Evolutionary conservation across 2,113 vertebrate species (phyloP).

Genomic region (Neogobius melanostomus): DNA sequence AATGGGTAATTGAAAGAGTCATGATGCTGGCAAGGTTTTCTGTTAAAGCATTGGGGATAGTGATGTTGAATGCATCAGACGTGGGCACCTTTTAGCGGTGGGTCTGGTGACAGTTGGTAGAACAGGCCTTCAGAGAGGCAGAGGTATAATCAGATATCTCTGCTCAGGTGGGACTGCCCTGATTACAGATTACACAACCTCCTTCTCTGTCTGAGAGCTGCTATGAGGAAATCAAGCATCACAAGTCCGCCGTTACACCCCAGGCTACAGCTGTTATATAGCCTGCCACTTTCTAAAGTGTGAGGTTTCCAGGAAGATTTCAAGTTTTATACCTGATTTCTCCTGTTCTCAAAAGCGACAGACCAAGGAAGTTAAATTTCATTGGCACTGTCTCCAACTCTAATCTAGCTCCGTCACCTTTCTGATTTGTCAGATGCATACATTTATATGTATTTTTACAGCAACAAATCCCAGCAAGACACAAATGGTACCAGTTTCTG

Average conservation of each 20-base stretch:
- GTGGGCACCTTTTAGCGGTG: constrained; percentile 44
- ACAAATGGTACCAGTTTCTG: too few relatives aligned
- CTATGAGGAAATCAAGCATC: constrained; percentile 39
- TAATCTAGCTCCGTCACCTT: too few relatives aligned
- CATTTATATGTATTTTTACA: too few relatives aligned
- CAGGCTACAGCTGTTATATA: constrained; percentile 16
- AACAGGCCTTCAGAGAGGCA: constrained; percentile 52
- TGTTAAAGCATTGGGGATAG: constrained; percentile 2
- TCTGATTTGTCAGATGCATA: too few relatives aligned
- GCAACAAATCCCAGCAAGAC: too few relatives aligned
- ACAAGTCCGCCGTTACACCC: constrained; percentile 28
- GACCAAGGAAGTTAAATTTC: too few relatives aligned
- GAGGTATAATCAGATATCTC: constrained; percentile 57
- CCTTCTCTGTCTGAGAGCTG: constrained; percentile 47
- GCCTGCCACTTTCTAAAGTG: constrained; percentile 10
- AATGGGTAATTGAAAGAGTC: too few relatives aligned
- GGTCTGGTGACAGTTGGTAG: constrained; percentile 58
- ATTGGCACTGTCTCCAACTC: too few relatives aligned
- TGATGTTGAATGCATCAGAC: constrained; percentile 32
- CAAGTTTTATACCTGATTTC: background rate
- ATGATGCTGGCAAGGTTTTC: background rate
- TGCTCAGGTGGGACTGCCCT: constrained; percentile 58
- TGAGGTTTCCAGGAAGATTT: constrained; percentile 7
- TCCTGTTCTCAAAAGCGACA: too few relatives aligned
- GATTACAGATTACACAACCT: constrained; percentile 59